These are phyloP conservation scores for Anastatus disparis DNA, from an alignment of 1,140 invertebrate genomes.

Conservation along the genomic window DNA sequence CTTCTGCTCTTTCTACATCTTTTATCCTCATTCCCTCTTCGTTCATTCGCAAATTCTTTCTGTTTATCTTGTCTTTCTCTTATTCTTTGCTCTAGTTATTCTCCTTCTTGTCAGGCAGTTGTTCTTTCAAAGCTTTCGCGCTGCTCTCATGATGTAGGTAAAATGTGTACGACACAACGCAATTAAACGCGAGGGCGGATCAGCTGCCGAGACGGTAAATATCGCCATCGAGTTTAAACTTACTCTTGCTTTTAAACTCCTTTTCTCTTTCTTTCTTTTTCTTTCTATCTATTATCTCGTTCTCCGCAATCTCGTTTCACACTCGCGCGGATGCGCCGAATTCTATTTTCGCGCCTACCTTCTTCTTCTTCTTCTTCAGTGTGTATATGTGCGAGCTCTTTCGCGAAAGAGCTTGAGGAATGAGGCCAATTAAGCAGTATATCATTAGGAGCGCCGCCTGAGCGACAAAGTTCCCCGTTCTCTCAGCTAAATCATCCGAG, in stretches of 20 bases:
- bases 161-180: not conserved
- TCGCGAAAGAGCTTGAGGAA: conserved; percentile 58
- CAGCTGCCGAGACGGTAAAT: not conserved
- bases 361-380: not conserved
- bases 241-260: too few relatives aligned
- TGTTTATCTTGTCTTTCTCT: not conserved
- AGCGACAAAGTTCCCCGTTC: conserved; percentile 57
- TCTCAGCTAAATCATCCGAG: conserved; percentile 56
- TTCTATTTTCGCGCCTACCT: conserved; percentile 55
- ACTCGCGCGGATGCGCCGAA: conserved; percentile 5
- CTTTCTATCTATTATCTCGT: conserved; percentile 6
- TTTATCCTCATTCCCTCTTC: too few relatives aligned
- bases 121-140: too few relatives aligned
- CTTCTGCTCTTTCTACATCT: too few relatives aligned
- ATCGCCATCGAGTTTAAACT: not conserved
- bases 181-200: not conserved
- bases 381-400: too few relatives aligned
- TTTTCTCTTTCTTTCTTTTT: not conserved
- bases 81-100: too few relatives aligned
- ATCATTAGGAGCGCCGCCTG: conserved; percentile 58
- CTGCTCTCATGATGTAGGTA: too few relatives aligned
- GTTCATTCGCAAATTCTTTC: too few relatives aligned
- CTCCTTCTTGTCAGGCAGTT: too few relatives aligned
- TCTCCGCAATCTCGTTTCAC: not conserved
- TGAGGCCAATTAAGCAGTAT: conserved; percentile 63